Conservation (phyloP, 2,113 vertebrate genomes). For the Phrynosoma platyrhinos region DNA sequence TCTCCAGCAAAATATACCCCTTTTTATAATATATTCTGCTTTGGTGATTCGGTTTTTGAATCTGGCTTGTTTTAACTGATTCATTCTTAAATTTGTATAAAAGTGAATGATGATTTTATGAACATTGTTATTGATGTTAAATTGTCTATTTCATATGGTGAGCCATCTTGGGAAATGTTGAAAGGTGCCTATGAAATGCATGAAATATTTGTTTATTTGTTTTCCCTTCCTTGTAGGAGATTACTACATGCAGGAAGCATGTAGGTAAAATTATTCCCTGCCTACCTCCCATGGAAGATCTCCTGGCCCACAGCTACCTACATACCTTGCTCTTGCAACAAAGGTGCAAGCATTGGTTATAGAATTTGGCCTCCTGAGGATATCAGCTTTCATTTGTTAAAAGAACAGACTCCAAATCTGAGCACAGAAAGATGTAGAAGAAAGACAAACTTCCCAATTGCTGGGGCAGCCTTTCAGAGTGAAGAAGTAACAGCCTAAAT, state of each 20-base stretch:
- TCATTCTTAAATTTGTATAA: not conserved
- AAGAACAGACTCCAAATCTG: too few relatives aligned
- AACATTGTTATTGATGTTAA: not conserved
- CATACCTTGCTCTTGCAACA: not conserved
- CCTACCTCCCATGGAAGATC: not conserved
- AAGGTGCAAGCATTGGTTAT: not conserved
- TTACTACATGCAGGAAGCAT: not conserved
- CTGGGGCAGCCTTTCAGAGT: not conserved
- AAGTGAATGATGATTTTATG: not conserved
- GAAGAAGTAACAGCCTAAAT: not conserved
- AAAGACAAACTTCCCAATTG: not conserved
- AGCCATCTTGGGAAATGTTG: too few relatives aligned
- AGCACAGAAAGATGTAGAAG: not conserved
- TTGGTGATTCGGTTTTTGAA: not conserved
- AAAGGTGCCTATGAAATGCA: not conserved
- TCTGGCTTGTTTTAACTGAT: not conserved
- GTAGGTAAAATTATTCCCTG: not conserved
- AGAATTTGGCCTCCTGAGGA: not conserved
- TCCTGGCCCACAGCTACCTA: not conserved
- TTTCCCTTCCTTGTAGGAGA: not conserved
- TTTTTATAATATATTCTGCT: not conserved
- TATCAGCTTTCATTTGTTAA: not conserved
- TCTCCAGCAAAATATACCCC: not conserved
- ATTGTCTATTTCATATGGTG: not conserved
- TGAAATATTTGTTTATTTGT: not conserved